Evolutionary conservation across 64 coral and sea anemone genomes (phyloP).

Genomic region (Dendrophyllia cribrosa): DNA sequence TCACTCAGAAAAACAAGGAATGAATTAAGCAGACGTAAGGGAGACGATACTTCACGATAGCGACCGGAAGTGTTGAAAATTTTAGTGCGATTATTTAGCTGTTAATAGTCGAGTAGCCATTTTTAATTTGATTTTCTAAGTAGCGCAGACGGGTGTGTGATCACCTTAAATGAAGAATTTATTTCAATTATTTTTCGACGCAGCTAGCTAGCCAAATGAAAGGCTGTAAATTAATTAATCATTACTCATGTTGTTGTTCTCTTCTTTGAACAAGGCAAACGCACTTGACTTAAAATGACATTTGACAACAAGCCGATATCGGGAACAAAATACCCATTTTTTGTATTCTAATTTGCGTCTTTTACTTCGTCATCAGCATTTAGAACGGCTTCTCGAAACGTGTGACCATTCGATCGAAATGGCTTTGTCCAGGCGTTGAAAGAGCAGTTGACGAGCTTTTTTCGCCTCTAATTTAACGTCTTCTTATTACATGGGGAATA

Average conservation of each 20-base stretch:
- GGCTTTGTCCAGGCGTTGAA: constrained; percentile 26
- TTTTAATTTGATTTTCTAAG: not conserved
- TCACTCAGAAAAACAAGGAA: not conserved
- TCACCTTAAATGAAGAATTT: constrained; percentile 8
- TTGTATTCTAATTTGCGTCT: not conserved
- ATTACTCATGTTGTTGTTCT: constrained; percentile 38
- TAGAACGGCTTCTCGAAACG: not conserved
- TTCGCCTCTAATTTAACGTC: constrained; percentile 46
- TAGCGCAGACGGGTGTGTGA: not conserved
- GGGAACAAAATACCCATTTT: not conserved
- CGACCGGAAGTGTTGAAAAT: not conserved
- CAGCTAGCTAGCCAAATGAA: constrained; percentile 25
- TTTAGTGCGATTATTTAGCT: not conserved
- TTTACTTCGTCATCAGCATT: not conserved
- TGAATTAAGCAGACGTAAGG: not conserved
- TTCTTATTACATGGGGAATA: constrained; percentile 62
- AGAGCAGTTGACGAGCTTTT: constrained; percentile 6
- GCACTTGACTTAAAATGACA: constrained; percentile 50
- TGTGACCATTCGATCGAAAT: not conserved
- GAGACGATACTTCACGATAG: not conserved
- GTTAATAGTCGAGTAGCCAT: not conserved
- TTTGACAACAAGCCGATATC: constrained; percentile 50
- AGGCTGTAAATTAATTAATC: constrained; percentile 52
- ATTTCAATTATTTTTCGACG: constrained; percentile 3
- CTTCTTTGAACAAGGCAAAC: constrained; percentile 50